Evolutionary conservation across 2,797 vertebrate species (phyloP).

Genomic region (Bradypodion ventrale): DNA sequence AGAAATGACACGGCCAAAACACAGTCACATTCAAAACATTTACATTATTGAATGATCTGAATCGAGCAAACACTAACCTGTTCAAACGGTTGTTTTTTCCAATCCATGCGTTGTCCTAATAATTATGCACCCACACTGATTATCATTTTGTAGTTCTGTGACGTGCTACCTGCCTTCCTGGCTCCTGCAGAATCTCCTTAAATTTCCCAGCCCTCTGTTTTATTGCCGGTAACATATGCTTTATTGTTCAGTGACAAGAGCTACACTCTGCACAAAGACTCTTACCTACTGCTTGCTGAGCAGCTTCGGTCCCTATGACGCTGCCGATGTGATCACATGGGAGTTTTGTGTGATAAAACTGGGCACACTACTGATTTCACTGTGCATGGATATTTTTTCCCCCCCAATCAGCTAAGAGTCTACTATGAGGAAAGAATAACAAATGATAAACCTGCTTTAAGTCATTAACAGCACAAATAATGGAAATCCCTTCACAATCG

Average conservation of each 20-base stretch:
- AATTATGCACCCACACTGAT: conserved; percentile 77
- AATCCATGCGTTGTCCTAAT: conserved; percentile 84
- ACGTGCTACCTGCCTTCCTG: conserved; percentile 73
- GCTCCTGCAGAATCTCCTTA: conserved; percentile 77
- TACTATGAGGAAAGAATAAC: conserved; percentile 76
- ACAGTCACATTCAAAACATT: conserved; percentile 64
- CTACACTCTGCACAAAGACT: conserved; percentile 94
- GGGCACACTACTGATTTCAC: conserved; percentile 80
- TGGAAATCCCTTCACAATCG: conserved; percentile 67
- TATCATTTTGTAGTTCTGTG: conserved; percentile 77
- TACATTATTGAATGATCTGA: conserved; percentile 65
- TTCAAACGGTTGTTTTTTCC: conserved; percentile 81
- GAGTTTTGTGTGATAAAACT: conserved; percentile 88
- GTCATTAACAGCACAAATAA: conserved; percentile 70
- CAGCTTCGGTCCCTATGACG: conserved; percentile 88
- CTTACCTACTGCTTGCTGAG: conserved; percentile 94
- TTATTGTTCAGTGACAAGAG: conserved; percentile 90
- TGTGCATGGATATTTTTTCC: conserved; percentile 78
- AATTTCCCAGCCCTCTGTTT: conserved; percentile 84
- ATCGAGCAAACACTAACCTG: conserved; percentile 86
- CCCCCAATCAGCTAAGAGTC: conserved; percentile 78
- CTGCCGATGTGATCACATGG: conserved; percentile 94
- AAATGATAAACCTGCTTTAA: conserved; percentile 71
- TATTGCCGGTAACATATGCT: conserved; percentile 89
- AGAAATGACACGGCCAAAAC: conserved; percentile 28